A percentile compares a stretch with the other conserved stretches of the same genome.
Evolutionary conservation across 1,140 invertebrate genomes (phyloP).

Genomic region (roundworm (Caenorhabditis elegans)): WBcel235 BX284605.5:11915501-11916000

Average conservation of each 20-base stretch:
- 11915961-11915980: background rate
- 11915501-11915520: too few relatives aligned
- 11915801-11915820: background rate
- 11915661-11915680: too few relatives aligned
- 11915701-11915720: background rate
- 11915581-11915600: too few relatives aligned
- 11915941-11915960: background rate
- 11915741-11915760: slow-evolving; percentile 3
- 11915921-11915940: background rate
- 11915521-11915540: too few relatives aligned
- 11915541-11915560: too few relatives aligned
- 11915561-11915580: too few relatives aligned
- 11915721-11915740: slow-evolving; percentile 22
- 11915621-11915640: background rate
- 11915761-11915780: slow-evolving; percentile 5
- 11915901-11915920: slow-evolving; percentile 6
- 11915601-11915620: too few relatives aligned
- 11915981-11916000: background rate
- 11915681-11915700: too few relatives aligned
- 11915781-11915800: too few relatives aligned
- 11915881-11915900: background rate
- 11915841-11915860: slow-evolving; percentile 9
- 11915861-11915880: slow-evolving; percentile 14
- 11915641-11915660: too few relatives aligned
- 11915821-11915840: slow-evolving; percentile 11